These are phyloP conservation scores for Macroteleia sp. DNA, from an alignment of 2,888 invertebrate genomes.

Conservation along the genomic window DNA sequence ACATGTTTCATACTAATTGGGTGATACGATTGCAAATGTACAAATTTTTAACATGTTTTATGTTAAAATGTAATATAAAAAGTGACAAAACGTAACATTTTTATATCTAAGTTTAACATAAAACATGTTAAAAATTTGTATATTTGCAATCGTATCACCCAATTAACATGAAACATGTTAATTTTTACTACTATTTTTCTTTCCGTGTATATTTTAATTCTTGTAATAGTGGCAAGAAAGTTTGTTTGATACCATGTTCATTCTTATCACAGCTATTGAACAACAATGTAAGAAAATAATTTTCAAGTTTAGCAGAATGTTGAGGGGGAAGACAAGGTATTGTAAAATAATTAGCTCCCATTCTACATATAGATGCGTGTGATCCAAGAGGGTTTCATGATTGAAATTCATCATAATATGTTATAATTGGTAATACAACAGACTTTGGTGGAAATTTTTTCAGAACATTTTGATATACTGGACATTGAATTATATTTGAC, in stretches of 20 bases:
- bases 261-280: slow-evolving; percentile 29
- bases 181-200: too few species aligned
- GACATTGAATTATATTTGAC: slow-evolving; percentile 40
- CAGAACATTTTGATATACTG: slow-evolving; percentile 9
- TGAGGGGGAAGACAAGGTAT: slow-evolving; percentile 44
- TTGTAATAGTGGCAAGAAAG: slow-evolving; percentile 38
- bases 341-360: slow-evolving; percentile 54
- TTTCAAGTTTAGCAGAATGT: slow-evolving; percentile 29
- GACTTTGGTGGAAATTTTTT: slow-evolving; percentile 10
- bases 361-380: slow-evolving; percentile 48
- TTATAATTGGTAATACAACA: slow-evolving; percentile 30
- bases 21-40: too few species aligned
- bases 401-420: slow-evolving; percentile 59
- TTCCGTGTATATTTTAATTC: neutral
- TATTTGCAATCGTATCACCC: too few species aligned
- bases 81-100: too few species aligned
- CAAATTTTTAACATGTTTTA: too few species aligned
- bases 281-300: slow-evolving; percentile 55
- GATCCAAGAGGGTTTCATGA: slow-evolving; percentile 56
- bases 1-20: too few species aligned
- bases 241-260: slow-evolving; percentile 33
- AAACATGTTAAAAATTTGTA: too few species aligned
- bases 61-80: too few species aligned
- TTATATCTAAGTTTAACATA: too few species aligned
- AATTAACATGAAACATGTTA: too few species aligned